Evolutionary conservation across 2,888 invertebrate species (phyloP).

Genomic region (Drosophila fulvimacula): DNA sequence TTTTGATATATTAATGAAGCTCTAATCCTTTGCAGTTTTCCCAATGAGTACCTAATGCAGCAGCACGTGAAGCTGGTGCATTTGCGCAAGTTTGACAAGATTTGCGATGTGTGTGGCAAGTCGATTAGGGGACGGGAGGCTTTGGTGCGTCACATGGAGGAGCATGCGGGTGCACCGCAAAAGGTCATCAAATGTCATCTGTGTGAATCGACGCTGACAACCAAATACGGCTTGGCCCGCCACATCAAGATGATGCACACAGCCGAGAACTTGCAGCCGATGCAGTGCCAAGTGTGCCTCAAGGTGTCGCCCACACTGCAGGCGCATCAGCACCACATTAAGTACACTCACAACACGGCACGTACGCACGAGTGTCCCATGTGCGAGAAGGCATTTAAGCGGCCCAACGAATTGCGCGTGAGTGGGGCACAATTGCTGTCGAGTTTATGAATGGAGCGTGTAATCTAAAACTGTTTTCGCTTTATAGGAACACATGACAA

Average conservation of each 20-base stretch:
- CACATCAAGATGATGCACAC: conserved; percentile 83
- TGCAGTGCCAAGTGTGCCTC: conserved; percentile 77
- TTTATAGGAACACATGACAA: conserved; percentile 81
- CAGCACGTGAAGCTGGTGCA: conserved; percentile 81
- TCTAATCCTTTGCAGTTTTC: conserved; percentile 62
- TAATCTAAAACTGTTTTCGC: background rate
- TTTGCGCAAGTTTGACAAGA: conserved; percentile 78
- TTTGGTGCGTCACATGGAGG: conserved; percentile 79
- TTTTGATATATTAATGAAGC: background rate
- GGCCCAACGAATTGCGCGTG: conserved; percentile 75
- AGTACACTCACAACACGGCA: conserved; percentile 79
- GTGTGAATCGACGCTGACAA: conserved; percentile 76
- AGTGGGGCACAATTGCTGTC: conserved; percentile 8
- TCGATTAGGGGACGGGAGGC: conserved; percentile 77
- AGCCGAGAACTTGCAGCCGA: conserved; percentile 72
- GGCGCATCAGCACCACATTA: conserved; percentile 80
- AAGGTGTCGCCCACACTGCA: conserved; percentile 78
- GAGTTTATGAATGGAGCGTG: conserved; percentile 1
- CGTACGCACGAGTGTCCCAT: conserved; percentile 81
- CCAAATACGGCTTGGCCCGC: conserved; percentile 78
- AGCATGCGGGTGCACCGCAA: conserved; percentile 77
- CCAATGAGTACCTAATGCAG: conserved; percentile 74
- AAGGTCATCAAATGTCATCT: conserved; percentile 78
- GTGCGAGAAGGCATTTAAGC: conserved; percentile 83
- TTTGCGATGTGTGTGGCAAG: conserved; percentile 83